Conservation (phyloP, 53 echinoderm and acorn worm species). For the Paracentrotus lividus region DNA sequence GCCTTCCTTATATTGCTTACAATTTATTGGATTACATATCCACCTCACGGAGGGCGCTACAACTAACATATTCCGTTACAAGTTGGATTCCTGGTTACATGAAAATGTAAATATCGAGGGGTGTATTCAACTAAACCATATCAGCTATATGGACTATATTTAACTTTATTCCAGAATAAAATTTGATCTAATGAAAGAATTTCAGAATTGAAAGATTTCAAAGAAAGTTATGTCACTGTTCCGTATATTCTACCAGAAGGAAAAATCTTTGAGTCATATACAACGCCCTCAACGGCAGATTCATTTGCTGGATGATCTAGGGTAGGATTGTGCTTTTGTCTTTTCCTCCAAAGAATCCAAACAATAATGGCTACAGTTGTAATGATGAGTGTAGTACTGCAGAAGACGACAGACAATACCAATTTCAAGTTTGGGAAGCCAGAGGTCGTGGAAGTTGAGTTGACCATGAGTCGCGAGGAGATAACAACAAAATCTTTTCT, state of each 20-base stretch:
- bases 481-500: not conserved
- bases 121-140: too few relatives aligned
- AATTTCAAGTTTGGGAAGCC: too few relatives aligned
- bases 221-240: not conserved
- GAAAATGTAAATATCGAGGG: too few relatives aligned
- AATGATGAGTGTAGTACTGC: not conserved
- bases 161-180: too few relatives aligned
- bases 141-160: too few relatives aligned
- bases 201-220: too few relatives aligned
- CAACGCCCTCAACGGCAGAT: not conserved
- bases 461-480: not conserved
- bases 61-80: too few relatives aligned
- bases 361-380: not conserved
- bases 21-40: too few relatives aligned
- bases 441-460: not conserved
- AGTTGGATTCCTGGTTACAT: too few relatives aligned
- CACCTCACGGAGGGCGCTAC: too few relatives aligned
- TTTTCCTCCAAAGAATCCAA: not conserved
- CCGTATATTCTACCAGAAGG: not conserved
- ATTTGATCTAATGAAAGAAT: too few relatives aligned
- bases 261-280: not conserved
- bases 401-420: slow-evolving; percentile 14
- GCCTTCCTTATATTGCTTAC: too few relatives aligned
- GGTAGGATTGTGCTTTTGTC: not conserved
- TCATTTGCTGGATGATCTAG: not conserved